Conservation (phyloP, 2,888 invertebrate species). For the Embidobia sp. region DNA sequence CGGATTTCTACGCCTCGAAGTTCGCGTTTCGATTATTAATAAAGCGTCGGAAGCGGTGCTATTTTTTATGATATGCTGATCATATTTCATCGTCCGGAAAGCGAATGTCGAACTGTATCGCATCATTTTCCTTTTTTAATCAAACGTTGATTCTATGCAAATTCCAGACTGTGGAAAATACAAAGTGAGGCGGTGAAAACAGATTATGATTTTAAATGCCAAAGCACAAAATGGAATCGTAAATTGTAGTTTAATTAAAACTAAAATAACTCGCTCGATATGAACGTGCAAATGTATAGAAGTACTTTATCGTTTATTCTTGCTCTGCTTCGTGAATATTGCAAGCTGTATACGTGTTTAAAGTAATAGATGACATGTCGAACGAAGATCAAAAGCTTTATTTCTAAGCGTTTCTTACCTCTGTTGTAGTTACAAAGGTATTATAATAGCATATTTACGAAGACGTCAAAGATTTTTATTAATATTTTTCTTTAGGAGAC, state of each 20-base stretch:
- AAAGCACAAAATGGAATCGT: constrained; percentile 56
- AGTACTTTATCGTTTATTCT: constrained; percentile 48
- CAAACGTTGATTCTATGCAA: constrained; percentile 61
- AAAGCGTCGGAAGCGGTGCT: constrained; percentile 1
- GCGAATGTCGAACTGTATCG: constrained; percentile 53
- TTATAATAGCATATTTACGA: constrained; percentile 28
- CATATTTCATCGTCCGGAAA: constrained; percentile 56
- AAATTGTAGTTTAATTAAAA: constrained; percentile 65
- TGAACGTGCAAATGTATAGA: constrained; percentile 25
- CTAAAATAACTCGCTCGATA: constrained; percentile 48
- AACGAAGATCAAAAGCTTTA: constrained; percentile 51
- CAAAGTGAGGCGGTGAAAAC: constrained; percentile 58
- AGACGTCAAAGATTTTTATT: constrained; percentile 20
- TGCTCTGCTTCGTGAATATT: constrained; percentile 25
- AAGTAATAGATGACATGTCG: constrained; percentile 50
- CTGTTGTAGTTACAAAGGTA: constrained; percentile 13
- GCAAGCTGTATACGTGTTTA: constrained; percentile 24
- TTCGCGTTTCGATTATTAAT: constrained; percentile 43
- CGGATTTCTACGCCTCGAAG: neutral
- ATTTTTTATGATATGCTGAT: constrained; percentile 51
- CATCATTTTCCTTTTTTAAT: constrained; percentile 60
- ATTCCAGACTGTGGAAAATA: constrained; percentile 37
- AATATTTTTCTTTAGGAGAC: too few species aligned
- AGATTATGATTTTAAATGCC: constrained; percentile 63
- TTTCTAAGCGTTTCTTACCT: constrained; percentile 37